These are phyloP conservation scores for Eudyptes chrysolophus DNA, from an alignment of 2,113 vertebrate species.

Conservation along the genomic window DNA sequence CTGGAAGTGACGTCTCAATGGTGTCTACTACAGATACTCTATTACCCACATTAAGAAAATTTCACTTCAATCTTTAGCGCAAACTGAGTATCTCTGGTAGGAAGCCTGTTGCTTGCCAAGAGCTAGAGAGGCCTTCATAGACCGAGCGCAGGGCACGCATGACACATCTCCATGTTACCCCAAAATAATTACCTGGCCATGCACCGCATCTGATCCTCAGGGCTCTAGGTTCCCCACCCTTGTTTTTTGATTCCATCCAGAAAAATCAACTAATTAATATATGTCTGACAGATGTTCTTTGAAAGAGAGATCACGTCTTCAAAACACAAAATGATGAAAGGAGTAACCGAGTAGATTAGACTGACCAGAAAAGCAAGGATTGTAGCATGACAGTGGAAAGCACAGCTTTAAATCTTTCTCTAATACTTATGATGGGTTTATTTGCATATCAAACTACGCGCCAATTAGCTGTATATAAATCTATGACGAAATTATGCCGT, in stretches of 20 bases:
- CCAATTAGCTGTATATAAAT: constrained; percentile 11
- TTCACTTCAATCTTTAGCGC: background rate
- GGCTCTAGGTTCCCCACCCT: constrained; percentile 21
- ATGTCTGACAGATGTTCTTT: constrained; percentile 8
- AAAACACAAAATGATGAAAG: constrained; percentile 40
- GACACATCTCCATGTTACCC: background rate
- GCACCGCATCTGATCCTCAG: background rate
- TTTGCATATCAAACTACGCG: constrained; percentile 39
- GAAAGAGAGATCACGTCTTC: background rate
- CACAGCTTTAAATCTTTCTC: background rate
- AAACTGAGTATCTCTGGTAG: background rate
- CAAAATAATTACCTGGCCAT: background rate
- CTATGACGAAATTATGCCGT: background rate
- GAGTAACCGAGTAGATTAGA: background rate
- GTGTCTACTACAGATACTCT: background rate
- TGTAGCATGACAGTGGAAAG: background rate
- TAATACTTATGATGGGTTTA: constrained; percentile 5
- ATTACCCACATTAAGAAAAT: background rate
- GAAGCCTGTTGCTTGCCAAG: background rate
- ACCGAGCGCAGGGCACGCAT: background rate
- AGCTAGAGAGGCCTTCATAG: background rate
- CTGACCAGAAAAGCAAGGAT: constrained; percentile 50
- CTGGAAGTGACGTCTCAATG: background rate
- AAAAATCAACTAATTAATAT: constrained; percentile 27
- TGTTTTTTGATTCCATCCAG: background rate